Evolutionary conservation across 2,888 invertebrate genomes (phyloP).

Genomic region (Oxycera nigricornis): DNA sequence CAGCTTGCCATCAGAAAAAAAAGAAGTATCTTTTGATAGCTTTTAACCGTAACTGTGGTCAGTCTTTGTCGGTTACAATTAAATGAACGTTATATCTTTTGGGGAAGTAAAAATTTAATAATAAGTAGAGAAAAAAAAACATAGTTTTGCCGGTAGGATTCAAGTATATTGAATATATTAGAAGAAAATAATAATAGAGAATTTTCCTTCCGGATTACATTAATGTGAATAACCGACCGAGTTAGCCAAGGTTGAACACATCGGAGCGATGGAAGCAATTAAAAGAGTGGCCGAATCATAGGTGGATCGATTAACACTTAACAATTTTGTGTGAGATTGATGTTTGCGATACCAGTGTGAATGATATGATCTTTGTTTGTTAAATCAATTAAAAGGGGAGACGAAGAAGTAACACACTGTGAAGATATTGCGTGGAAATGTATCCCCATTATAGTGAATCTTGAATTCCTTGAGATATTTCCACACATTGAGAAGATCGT

Average conservation of each 20-base stretch:
- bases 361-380: background rate
- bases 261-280: background rate
- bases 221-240: background rate
- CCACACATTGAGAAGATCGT: background rate
- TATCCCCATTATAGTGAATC: too few species aligned
- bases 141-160: background rate
- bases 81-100: constrained; percentile 1
- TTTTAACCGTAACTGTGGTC: too few species aligned
- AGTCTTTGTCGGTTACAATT: background rate
- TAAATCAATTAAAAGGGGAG: background rate
- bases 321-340: background rate
- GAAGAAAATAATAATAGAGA: background rate
- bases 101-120: background rate
- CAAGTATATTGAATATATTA: background rate
- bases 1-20: constrained; percentile 8
- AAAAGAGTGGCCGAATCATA: background rate
- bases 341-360: too few species aligned
- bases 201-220: constrained; percentile 23
- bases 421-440: background rate
- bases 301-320: background rate
- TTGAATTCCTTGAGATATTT: constrained; percentile 7
- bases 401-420: background rate
- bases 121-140: background rate
- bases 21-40: background rate
- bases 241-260: constrained; percentile 20